Evolutionary conservation across 2,797 vertebrate species (phyloP).

Genomic region (Pogoniulus pusillus): DNA sequence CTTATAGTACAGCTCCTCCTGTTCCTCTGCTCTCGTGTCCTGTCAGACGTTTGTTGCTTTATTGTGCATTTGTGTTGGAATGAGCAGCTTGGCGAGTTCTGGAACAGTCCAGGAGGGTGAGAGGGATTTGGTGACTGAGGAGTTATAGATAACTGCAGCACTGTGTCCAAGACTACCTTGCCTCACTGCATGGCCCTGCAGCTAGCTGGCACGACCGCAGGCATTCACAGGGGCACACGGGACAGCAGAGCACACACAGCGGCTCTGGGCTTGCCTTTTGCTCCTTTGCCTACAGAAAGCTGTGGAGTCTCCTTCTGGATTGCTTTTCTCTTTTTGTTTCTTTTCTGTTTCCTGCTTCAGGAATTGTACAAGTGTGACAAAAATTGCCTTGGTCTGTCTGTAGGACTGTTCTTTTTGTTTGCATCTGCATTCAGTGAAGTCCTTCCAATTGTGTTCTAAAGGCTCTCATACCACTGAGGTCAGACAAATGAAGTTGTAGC

Average conservation of each 20-base stretch:
- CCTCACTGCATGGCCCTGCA: not conserved
- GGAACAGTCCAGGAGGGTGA: conserved; percentile 1
- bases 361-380: not conserved
- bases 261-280: not conserved
- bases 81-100: not conserved
- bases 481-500: not conserved
- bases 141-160: not conserved
- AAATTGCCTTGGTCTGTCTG: not conserved
- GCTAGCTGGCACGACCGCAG: not conserved
- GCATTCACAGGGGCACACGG: not conserved
- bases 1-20: not conserved
- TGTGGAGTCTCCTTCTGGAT: not conserved
- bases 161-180: not conserved
- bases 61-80: conserved; percentile 8
- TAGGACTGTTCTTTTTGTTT: not conserved
- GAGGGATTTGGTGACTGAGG: not conserved
- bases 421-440: not conserved
- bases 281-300: conserved; percentile 3
- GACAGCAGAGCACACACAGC: not conserved
- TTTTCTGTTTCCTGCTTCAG: not conserved
- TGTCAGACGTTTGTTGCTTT: conserved; percentile 13
- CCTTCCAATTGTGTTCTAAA: not conserved
- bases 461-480: not conserved
- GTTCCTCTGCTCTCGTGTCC: not conserved
- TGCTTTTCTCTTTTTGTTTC: too few species aligned